Base-by-base conservation (phyloP, 2,797 vertebrate genomes). In the Huso huso region DNA sequence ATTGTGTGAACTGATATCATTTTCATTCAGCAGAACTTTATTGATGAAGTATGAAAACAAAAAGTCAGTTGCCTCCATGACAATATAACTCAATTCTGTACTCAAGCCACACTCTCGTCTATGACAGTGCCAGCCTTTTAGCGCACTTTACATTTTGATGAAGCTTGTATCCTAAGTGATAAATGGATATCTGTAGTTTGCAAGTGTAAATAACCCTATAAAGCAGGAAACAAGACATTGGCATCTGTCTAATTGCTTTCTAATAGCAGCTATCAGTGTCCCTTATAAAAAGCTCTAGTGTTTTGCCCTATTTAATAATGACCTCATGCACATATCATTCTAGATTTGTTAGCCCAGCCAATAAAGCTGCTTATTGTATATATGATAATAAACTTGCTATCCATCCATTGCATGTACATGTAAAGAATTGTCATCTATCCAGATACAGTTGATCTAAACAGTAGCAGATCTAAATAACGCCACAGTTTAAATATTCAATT, bases 181-280 rank as follows among this genome's bases (percentile, higher is more conserved):
- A 79, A 80, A 77, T 64, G 62, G 72, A 81, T 77, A 73, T 70
- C 59, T 60, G 68, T 67, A 82, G 74, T 75, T 74, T 78, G 73
- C 77, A 79, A 72, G 70, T 77, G 50, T 80, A 78, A 51, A 61
- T 88, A 87, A 84, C 83, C 84, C 82, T 78, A 86, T 87, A 87
- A 88, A 79, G 77, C 76, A 79, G 81, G 78, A 83, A 63, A 78
- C 80, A 79, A 73, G 82, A 83, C 83, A 79, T 71, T 73, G 75
- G 76, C 82, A 82, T 74, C 73, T 62, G 13, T 84, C 83, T 87
- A 87, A 87, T 88, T 85, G 82, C 83, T 82, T 85, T 87, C 86
- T 72, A 81, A 78, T 83, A 83, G 74, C 79, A 80, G 79, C 81
- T 78, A 83, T 81, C 81, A 76, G 72, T 78, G 80, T 63, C 48